Base-by-base conservation (phyloP, 2,888 invertebrate species). In the Diarsia rubi region DNA sequence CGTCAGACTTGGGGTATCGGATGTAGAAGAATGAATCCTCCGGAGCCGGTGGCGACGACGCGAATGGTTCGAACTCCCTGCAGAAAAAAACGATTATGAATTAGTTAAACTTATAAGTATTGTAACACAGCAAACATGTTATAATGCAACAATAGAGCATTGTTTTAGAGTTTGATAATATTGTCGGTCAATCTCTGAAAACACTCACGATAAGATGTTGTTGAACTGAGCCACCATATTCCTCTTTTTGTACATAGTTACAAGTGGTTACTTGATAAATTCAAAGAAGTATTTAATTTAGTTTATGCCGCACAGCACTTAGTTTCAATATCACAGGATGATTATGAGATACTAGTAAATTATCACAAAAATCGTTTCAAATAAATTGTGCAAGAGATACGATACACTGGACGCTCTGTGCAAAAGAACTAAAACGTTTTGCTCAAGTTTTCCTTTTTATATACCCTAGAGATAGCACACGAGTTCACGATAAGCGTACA, bases 11-110 rank as follows among this genome's bases (percentile, higher is more conserved):
- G 21, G 97, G 97, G 91, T 98, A 98, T 69, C 97, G 97, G 86
- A 98, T 97, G 70, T 83, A 83, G 91, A 97, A 97, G 92, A 98
- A 97, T 91, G 97, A 97, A 89, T 98, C 98, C 92, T 98, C 98
- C 60, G 97, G 97, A 44, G 97, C 97, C 3, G 98, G 98, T 31
- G 98, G 98, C 27, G 98, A 98, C 85, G 91, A 91, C 47, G 96
- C 93, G 81, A 96, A 97, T 49, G 95, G 94, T 82, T 96, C 96
- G 82, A 95, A 96, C 67, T 96, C 96, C 88, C 97, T 96, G 94
- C 57, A 73, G 73, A 73, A 54, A 79, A n/a, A 82, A 68, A 77
- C 24, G 76, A 78, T 31, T 45, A 14, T 52, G 42, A 37, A 59
- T 83, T 69, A 70, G 42, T 65, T 78, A 47, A 73, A 49, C 63